Conservation (phyloP, 2,888 invertebrate species). For the Drosophila prostipennis region DNA sequence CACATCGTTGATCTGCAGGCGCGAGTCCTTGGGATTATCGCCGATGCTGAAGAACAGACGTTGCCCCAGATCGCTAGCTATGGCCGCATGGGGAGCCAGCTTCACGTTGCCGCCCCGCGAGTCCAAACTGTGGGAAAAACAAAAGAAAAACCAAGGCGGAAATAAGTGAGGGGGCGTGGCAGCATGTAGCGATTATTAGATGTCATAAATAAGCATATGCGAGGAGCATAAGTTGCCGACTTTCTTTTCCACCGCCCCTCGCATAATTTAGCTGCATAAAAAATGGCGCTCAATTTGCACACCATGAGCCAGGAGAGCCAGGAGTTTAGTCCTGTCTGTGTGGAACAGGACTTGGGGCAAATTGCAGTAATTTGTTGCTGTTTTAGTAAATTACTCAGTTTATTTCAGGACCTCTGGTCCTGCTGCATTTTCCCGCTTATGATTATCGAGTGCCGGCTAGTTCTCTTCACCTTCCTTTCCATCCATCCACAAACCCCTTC, state of each 20-base stretch:
- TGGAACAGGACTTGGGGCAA: constrained; percentile 58
- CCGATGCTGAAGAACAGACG: constrained; percentile 90
- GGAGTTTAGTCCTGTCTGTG: constrained; percentile 13
- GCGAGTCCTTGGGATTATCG: constrained; percentile 89
- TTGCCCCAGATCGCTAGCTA: constrained; percentile 91
- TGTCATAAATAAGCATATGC: constrained; percentile 78
- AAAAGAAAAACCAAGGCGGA: constrained; percentile 1
- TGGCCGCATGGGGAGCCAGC: constrained; percentile 90
- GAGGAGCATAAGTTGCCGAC: constrained; percentile 61
- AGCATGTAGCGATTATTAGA: constrained; percentile 67
- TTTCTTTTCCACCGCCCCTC: constrained; percentile 38
- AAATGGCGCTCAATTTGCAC: constrained; percentile 73
- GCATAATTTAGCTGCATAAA: constrained; percentile 75
- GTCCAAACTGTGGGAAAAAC: constrained; percentile 87
- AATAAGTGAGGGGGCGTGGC: constrained; percentile 64
- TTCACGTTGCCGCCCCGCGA: constrained; percentile 89
- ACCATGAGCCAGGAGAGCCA: constrained; percentile 47
- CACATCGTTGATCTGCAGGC: constrained; percentile 90
- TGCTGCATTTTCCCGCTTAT: constrained; percentile 60
- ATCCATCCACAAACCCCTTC: constrained; percentile 7
- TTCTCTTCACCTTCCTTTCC: constrained; percentile 41
- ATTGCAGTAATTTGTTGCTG: constrained; percentile 81
- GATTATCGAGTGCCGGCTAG: constrained; percentile 73
- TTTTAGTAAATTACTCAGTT: constrained; percentile 81
- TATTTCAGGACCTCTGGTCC: constrained; percentile 56